phyloP scores from a whole-genome alignment of 2,113 vertebrate genomes.

The Okapia johnstoni region DNA sequence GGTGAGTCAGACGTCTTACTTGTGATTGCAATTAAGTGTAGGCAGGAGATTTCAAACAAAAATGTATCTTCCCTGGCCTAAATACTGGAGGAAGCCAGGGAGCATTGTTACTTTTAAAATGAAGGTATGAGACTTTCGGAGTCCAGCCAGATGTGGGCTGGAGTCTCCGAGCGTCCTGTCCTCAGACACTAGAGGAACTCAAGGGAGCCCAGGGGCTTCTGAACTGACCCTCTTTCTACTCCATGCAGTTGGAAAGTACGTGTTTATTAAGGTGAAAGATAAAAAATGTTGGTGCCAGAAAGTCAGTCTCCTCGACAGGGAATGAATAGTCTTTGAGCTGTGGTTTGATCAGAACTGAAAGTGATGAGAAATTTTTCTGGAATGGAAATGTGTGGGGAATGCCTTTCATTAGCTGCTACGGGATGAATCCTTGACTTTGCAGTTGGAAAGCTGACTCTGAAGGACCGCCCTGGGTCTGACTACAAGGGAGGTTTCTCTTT shows the following conservation, averaged over 20 bases:
- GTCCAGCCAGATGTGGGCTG: neutral
- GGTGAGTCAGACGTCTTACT: conserved; percentile 76
- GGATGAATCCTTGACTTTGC: neutral
- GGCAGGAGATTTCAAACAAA: conserved; percentile 57
- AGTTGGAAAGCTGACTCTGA: neutral
- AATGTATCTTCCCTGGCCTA: neutral
- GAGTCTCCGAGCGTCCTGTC: neutral
- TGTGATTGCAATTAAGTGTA: conserved; percentile 30
- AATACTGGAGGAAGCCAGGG: neutral
- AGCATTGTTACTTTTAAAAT: neutral
- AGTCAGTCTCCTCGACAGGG: neutral
- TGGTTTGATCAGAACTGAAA: neutral
- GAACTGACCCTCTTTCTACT: accelerated
- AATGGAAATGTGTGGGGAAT: neutral
- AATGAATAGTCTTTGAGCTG: neutral
- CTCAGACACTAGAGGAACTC: no score
- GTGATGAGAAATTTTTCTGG: neutral
- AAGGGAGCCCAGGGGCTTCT: neutral
- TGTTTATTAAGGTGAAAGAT: neutral
- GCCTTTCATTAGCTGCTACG: neutral
- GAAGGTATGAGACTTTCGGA: neutral
- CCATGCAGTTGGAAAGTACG: neutral
- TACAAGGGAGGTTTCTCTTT: neutral
- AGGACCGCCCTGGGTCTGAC: neutral
- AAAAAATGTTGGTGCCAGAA: neutral